These are phyloP conservation scores for Carollia perspicillata DNA, from an alignment of 2,113 vertebrate genomes.

Conservation along the genomic window DNA sequence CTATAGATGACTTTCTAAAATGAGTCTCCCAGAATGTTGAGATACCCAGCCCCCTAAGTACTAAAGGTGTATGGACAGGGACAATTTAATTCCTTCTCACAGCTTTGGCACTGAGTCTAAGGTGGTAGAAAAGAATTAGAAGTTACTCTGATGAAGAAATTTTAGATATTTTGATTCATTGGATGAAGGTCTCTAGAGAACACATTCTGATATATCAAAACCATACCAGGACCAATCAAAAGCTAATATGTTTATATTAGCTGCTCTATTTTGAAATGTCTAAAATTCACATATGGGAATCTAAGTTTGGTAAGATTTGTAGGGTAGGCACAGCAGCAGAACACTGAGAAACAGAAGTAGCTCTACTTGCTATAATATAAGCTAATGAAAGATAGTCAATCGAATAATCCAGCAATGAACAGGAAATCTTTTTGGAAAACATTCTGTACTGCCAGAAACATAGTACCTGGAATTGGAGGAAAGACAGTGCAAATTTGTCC, in stretches of 20 bases:
- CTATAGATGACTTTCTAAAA: neutral
- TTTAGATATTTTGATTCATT: conserved; percentile 9
- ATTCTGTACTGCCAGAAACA: neutral
- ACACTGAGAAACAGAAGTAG: neutral
- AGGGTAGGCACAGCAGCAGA: neutral
- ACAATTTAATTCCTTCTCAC: neutral
- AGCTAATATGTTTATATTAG: neutral
- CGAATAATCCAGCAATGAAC: neutral
- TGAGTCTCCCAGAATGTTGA: neutral
- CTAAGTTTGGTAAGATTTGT: neutral
- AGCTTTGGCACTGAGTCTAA: neutral
- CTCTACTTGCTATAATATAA: neutral
- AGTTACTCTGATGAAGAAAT: neutral
- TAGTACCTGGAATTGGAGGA: neutral
- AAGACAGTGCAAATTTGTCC: neutral
- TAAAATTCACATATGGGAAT: neutral
- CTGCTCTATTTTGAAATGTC: neutral
- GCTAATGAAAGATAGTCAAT: neutral
- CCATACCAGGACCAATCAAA: neutral
- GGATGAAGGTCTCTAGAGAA: neutral
- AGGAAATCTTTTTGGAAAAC: neutral
- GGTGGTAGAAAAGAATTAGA: neutral
- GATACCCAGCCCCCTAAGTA: neutral
- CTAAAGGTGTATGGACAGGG: neutral
- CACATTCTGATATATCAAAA: neutral